phyloP scores from a whole-genome alignment of 2,797 vertebrate species.

The Enteromius viviparus region DNA sequence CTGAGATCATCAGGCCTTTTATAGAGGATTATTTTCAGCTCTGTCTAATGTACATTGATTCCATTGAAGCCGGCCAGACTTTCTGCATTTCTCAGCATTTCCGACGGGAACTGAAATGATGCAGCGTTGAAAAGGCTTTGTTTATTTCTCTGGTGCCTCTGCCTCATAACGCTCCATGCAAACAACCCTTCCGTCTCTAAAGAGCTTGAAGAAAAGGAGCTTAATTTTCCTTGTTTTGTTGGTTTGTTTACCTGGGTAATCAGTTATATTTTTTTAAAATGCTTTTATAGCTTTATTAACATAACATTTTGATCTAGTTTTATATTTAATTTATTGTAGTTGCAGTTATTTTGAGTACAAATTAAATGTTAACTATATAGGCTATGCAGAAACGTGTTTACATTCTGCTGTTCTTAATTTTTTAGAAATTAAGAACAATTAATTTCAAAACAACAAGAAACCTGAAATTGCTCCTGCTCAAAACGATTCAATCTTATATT shows the following conservation, averaged over 20 bases:
- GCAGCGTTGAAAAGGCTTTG: slow-evolving; percentile 11
- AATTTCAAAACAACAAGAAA: not conserved
- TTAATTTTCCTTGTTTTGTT: not conserved
- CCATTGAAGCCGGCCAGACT: slow-evolving; percentile 17
- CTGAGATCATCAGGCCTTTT: slow-evolving; percentile 29
- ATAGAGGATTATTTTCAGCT: slow-evolving; percentile 8
- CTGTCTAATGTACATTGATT: slow-evolving; percentile 34
- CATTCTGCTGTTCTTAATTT: too few relatives aligned
- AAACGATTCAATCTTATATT: too few relatives aligned
- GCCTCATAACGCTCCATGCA: slow-evolving; percentile 14
- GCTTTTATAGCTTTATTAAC: not conserved
- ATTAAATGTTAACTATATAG: too few relatives aligned
- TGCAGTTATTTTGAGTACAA: too few relatives aligned
- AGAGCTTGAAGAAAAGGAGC: not conserved
- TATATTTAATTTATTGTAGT: not conserved
- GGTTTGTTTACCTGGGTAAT: not conserved
- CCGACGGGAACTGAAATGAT: slow-evolving; percentile 5
- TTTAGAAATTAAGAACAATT: not conserved
- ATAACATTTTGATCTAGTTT: not conserved
- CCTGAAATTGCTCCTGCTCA: too few relatives aligned
- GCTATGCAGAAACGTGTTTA: too few relatives aligned
- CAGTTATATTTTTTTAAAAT: not conserved
- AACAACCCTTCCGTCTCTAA: slow-evolving; percentile 25
- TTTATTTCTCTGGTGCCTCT: slow-evolving; percentile 33
- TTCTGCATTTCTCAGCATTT: slow-evolving; percentile 34